Percentiles rank a stretch among this genome's conserved stretches.
These are phyloP conservation scores for Tachycineta bicolor DNA, from an alignment of 2,113 vertebrate genomes.

Conservation along the genomic window DNA sequence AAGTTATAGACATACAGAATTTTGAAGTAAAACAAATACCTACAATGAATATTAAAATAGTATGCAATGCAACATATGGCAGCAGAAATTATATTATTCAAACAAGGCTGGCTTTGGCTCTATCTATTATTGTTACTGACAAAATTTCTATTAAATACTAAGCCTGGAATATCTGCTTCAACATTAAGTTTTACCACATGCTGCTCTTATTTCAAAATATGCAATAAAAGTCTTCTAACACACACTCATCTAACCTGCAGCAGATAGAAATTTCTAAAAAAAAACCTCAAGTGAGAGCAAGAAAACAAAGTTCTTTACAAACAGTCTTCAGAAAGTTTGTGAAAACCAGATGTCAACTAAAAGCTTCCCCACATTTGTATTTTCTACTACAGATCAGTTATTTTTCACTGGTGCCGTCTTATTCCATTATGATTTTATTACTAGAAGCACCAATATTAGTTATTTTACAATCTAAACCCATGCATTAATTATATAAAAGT, in stretches of 20 bases:
- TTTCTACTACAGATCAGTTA: background rate
- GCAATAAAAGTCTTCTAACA: background rate
- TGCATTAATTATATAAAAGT: background rate
- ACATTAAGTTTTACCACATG: background rate
- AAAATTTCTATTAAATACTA: background rate
- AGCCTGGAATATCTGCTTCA: background rate
- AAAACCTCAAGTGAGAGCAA: background rate
- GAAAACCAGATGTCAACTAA: background rate
- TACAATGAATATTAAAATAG: background rate
- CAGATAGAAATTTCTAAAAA: background rate
- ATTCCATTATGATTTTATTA: background rate
- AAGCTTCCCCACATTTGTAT: background rate
- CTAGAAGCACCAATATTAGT: background rate
- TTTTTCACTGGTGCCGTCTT: background rate
- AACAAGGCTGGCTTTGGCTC: background rate
- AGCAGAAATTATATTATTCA: background rate
- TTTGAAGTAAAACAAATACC: background rate
- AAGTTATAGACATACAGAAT: background rate
- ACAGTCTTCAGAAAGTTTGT: background rate
- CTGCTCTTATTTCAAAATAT: background rate
- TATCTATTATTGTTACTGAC: background rate
- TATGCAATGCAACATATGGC: fast-evolving
- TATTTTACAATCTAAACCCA: background rate
- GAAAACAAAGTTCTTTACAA: background rate
- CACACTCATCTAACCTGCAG: background rate